These are phyloP conservation scores for Lasioglossum pauxillum DNA, from an alignment of 2,888 invertebrate species.

Conservation along the genomic window DNA sequence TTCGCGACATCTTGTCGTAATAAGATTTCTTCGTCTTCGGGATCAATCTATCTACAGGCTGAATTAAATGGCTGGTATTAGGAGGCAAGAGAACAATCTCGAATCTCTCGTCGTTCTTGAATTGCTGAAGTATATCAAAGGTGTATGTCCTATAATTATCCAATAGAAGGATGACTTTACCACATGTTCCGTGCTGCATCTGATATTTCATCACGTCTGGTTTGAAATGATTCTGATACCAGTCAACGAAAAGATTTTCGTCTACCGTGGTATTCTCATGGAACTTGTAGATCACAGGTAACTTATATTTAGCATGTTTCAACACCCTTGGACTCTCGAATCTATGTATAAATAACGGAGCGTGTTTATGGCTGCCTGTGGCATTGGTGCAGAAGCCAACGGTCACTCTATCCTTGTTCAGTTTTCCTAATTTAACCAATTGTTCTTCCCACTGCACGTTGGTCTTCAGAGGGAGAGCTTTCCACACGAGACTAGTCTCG, in stretches of 20 bases:
- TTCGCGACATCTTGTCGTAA: not conserved
- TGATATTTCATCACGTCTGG: constrained; percentile 6
- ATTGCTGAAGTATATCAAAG: not conserved
- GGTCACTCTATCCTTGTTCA: constrained; percentile 3
- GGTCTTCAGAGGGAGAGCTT: not conserved
- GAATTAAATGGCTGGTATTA: not conserved
- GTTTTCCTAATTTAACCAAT: not conserved
- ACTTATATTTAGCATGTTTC: not conserved
- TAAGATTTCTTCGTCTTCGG: not conserved
- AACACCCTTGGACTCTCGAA: not conserved
- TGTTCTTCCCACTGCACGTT: not conserved
- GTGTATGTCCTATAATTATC: not conserved
- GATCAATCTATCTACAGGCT: not conserved
- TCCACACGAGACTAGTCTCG: constrained; percentile 12
- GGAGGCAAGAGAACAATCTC: constrained; percentile 5
- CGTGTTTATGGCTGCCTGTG: not conserved
- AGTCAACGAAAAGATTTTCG: not conserved
- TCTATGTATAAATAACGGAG: not conserved
- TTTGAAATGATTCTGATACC: constrained; percentile 17
- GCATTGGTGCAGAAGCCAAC: not conserved
- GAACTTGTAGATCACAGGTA: constrained; percentile 1
- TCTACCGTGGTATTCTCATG: not conserved
- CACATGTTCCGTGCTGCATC: not conserved
- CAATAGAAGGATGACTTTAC: not conserved
- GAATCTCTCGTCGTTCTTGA: not conserved